Evolutionary conservation across 2,113 vertebrate genomes (phyloP).

Genomic region (Sturnira hondurensis): DNA sequence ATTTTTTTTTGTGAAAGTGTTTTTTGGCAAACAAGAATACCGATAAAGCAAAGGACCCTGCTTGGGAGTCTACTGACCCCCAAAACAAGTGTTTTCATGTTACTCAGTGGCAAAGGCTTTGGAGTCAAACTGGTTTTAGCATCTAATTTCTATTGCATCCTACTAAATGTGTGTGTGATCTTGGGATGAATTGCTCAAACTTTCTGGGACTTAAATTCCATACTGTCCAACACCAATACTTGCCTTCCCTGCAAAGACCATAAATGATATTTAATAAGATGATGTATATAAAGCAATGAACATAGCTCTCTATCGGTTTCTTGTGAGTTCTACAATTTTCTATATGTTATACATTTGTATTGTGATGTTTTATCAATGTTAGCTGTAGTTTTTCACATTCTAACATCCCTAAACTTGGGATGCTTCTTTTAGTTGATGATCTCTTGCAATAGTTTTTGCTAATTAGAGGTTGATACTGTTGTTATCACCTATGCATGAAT

Average conservation of each 20-base stretch:
- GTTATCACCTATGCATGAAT: neutral
- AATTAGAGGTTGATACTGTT: neutral
- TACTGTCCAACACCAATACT: neutral
- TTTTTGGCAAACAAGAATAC: neutral
- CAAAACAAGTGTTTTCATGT: neutral
- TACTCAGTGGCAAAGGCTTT: neutral
- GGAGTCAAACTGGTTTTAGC: neutral
- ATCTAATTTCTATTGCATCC: neutral
- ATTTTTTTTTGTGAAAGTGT: neutral
- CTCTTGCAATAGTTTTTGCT: neutral
- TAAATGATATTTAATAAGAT: neutral
- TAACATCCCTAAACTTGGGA: neutral
- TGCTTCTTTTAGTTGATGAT: neutral
- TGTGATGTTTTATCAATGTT: neutral
- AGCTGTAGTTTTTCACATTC: neutral
- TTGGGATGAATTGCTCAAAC: neutral
- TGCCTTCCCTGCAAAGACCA: neutral
- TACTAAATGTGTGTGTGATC: neutral
- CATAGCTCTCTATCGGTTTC: neutral
- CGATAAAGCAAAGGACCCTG: neutral
- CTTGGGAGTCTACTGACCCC: neutral
- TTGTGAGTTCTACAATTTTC: neutral
- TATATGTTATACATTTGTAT: neutral
- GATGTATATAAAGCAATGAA: neutral
- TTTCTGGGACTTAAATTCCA: neutral